Base-by-base conservation (phyloP, 2,113 vertebrate species). In the Ginglymostoma cirratum region DNA sequence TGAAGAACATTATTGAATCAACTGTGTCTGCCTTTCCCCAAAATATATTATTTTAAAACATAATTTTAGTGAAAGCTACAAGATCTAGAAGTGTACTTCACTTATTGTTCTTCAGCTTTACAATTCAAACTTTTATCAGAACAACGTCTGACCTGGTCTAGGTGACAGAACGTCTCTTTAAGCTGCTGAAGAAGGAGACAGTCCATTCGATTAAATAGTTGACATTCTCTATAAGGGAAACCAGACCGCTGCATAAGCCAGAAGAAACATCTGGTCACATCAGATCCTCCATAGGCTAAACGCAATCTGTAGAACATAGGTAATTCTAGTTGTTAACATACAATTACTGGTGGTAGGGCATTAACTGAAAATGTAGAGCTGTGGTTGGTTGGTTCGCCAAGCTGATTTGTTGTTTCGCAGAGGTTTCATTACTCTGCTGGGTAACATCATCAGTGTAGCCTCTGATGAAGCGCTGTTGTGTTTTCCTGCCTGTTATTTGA, bases 191-290 rank as follows among this genome's bases (percentile, higher is more conserved):
- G 97, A 21, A 99, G 98, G 94, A 99, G 97, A 96, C 98, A 98
- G 95, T 99, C 99, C 97, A 99, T 97, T 96, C 98, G 98, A 96
- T 97, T 99, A 89, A 98, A 97, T 96, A 99, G 96, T 96, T 99
- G 99, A 96, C 99, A 99, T 89, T 99, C 99, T 97, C 98, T 98
- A 2, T 99, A 99, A 42, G 99, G 99, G 96, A 99, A 99, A 0
- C 99, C 99, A 0, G 98, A 99, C 96, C 99, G 97, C 96, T 99
- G 99, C 98, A 99, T 99, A 96, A 99, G 98, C 99, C 99, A 99
- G 94, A 98, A 99, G 97, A 99, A 99, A 96, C 98, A 99, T 0
- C 99, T 97, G 0, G 99, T 99, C 96, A 99, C 99, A 24, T 99
- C 99, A 94, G 98, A 98, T 17, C 99, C 99, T 2, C 99, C 99